Conservation (phyloP, 37 sponge, comb jelly and placozoan species). For the Hexactinellida sp. region DNA sequence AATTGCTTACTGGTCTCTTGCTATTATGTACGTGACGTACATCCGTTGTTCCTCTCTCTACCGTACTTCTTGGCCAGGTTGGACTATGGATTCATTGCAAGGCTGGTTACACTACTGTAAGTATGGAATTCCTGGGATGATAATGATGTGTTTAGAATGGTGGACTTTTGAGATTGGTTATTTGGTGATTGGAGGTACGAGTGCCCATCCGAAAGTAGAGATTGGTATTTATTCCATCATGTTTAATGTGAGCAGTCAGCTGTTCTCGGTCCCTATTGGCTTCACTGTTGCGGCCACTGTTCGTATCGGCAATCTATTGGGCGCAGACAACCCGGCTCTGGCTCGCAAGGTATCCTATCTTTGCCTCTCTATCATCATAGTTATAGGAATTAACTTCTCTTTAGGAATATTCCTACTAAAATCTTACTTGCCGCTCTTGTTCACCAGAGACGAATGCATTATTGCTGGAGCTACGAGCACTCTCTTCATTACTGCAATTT, state of each 20-base stretch:
- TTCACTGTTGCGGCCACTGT: slow-evolving; percentile 20
- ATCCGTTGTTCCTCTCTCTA: neutral
- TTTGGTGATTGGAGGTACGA: neutral
- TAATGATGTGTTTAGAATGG: slow-evolving; percentile 21
- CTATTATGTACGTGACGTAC: slow-evolving; percentile 5
- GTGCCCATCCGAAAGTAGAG: neutral
- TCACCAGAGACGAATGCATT: neutral
- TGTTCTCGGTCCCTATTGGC: slow-evolving; percentile 13
- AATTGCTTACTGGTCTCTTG: neutral
- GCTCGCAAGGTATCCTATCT: neutral
- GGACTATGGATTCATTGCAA: neutral
- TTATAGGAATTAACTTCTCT: neutral
- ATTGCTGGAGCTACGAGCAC: neutral
- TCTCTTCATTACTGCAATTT: slow-evolving; percentile 5
- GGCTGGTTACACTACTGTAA: slow-evolving; percentile 16
- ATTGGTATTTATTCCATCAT: slow-evolving; percentile 21
- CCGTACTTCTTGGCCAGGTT: slow-evolving; percentile 14
- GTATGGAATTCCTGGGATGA: slow-evolving; percentile 22
- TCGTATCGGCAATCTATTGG: slow-evolving; percentile 22
- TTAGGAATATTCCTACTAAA: neutral
- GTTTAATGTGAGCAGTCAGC: neutral
- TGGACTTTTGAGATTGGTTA: slow-evolving; percentile 29
- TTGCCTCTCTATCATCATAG: neutral
- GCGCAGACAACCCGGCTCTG: neutral
- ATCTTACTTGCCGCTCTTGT: neutral